phyloP scores from a whole-genome alignment of 2,888 invertebrate species.

The Neria commutata region DNA sequence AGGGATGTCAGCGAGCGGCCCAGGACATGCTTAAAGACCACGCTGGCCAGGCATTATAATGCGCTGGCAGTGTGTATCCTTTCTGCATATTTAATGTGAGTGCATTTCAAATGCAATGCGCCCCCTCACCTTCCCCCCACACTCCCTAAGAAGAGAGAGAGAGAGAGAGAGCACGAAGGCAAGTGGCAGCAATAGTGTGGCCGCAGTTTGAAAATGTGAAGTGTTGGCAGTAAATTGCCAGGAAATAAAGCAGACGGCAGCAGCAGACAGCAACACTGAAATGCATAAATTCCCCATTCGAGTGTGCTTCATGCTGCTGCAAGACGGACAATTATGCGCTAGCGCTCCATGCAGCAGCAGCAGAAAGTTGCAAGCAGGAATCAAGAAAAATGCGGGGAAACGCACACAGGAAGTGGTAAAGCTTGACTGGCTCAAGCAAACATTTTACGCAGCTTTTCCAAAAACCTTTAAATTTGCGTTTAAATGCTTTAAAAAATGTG shows the following conservation, averaged over 20 bases:
- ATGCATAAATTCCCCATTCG: not conserved
- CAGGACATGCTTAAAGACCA: not conserved
- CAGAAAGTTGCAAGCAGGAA: too few relatives aligned
- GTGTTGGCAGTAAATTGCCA: not conserved
- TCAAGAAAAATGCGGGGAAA: too few relatives aligned
- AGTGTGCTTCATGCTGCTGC: not conserved
- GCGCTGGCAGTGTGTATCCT: not conserved
- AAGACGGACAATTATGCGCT: too few relatives aligned
- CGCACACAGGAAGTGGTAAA: too few relatives aligned
- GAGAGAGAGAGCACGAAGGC: too few relatives aligned
- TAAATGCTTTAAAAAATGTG: too few relatives aligned
- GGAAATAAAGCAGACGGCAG: not conserved
- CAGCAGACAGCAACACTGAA: not conserved
- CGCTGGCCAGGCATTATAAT: slow-evolving; percentile 25
- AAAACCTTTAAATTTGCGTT: too few relatives aligned
- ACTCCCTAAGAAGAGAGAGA: too few relatives aligned
- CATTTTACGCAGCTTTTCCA: too few relatives aligned
- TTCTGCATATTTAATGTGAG: slow-evolving; percentile 50
- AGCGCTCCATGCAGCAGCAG: too few relatives aligned
- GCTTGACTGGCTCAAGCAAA: too few relatives aligned
- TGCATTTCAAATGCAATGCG: slow-evolving; percentile 44
- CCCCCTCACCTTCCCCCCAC: too few relatives aligned
- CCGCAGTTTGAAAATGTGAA: not conserved
- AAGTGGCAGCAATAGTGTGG: not conserved
- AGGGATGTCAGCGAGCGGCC: slow-evolving; percentile 12